Conservation (phyloP, 2,797 vertebrate genomes). For the Microctenopoma lineatum region DNA sequence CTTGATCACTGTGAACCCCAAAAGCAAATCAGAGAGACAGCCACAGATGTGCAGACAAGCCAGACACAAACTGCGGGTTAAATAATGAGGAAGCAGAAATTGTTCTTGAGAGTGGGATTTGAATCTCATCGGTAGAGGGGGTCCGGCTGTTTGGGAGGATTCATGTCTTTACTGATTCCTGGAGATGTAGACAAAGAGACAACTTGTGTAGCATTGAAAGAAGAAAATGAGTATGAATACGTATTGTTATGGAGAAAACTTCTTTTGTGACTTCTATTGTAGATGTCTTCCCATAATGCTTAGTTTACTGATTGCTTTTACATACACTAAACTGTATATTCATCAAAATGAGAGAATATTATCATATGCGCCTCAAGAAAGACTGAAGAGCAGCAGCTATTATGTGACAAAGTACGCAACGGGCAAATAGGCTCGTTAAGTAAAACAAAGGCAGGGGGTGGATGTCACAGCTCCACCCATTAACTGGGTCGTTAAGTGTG, state of each 20-base stretch:
- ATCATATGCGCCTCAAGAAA: no score
- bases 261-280: neutral
- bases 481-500: no score
- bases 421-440: no score
- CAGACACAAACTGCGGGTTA: constrained; percentile 1
- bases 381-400: no score
- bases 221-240: neutral
- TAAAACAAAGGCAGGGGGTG: no score
- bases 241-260: neutral
- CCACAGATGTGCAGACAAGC: constrained; percentile 11
- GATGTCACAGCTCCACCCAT: no score
- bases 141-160: neutral
- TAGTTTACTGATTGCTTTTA: neutral
- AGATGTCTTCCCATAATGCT: neutral
- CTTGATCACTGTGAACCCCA: constrained; percentile 47
- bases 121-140: constrained; percentile 9
- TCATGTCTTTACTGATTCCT: constrained; percentile 21
- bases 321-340: neutral
- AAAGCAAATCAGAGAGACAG: constrained; percentile 45
- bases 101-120: constrained; percentile 8
- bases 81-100: constrained; percentile 31
- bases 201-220: constrained; percentile 4
- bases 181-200: neutral
- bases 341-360: neutral
- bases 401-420: no score